Conservation (phyloP, 2,888 invertebrate species). For the Euplagia quadripunctaria region DNA sequence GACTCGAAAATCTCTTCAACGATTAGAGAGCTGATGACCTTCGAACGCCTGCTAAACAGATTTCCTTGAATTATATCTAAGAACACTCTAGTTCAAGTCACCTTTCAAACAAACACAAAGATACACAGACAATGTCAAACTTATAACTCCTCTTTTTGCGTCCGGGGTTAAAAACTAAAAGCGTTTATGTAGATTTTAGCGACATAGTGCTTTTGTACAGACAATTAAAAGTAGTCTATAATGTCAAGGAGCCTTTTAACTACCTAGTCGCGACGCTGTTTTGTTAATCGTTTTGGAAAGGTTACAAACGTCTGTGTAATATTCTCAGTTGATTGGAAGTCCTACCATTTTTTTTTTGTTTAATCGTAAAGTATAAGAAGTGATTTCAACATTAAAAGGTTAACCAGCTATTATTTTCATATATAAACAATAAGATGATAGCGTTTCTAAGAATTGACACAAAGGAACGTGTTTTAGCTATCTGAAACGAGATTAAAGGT, state of each 20-base stretch:
- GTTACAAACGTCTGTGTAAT: constrained; percentile 40
- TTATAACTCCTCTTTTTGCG: too few species aligned
- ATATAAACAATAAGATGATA: constrained; percentile 68
- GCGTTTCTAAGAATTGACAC: constrained; percentile 78
- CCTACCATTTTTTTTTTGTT: not conserved
- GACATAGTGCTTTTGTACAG: constrained; percentile 6
- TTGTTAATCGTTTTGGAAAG: constrained; percentile 47
- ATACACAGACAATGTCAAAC: too few species aligned
- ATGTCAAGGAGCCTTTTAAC: constrained; percentile 60
- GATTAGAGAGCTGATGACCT: too few species aligned
- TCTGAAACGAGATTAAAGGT: constrained; percentile 83
- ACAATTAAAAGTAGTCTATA: constrained; percentile 61
- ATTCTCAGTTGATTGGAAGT: constrained; percentile 2
- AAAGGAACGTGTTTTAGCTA: constrained; percentile 78
- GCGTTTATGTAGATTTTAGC: not conserved
- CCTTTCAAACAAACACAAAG: too few species aligned
- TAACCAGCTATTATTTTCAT: constrained; percentile 52
- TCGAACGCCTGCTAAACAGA: too few species aligned
- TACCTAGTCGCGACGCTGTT: constrained; percentile 37
- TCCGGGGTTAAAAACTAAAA: too few species aligned
- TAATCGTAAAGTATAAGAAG: not conserved
- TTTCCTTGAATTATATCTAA: too few species aligned
- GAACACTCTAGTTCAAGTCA: too few species aligned
- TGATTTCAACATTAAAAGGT: constrained; percentile 38
- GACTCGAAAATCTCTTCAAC: too few species aligned